phyloP scores from a whole-genome alignment of 2,113 vertebrate genomes.

The Tapirus terrestris region DNA sequence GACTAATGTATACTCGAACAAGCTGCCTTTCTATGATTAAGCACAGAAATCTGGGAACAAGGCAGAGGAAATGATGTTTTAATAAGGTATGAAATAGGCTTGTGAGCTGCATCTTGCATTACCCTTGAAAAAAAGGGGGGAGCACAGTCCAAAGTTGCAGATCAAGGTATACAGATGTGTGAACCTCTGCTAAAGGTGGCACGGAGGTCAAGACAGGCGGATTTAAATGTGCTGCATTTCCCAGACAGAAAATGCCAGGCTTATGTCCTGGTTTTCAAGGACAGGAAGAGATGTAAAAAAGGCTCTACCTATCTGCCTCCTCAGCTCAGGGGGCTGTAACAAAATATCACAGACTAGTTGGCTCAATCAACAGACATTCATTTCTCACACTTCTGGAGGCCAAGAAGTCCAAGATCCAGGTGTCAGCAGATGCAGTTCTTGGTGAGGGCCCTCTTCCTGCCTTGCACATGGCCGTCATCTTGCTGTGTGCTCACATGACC shows the following conservation, averaged over 20 bases:
- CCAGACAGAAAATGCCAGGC: not conserved
- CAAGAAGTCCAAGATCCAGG: not conserved
- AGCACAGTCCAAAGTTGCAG: not conserved
- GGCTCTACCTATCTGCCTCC: conserved; percentile 48
- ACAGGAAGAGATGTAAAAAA: conserved; percentile 28
- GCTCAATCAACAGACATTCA: not conserved
- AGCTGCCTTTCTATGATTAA: conserved; percentile 84
- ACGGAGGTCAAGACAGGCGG: not conserved
- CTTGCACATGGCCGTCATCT: not conserved
- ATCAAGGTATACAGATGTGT: not conserved
- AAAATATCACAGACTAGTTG: not conserved
- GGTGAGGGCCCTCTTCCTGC: not conserved
- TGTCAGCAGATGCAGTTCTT: rapidly evolving
- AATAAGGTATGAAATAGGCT: conserved; percentile 83
- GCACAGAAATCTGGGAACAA: conserved; percentile 80
- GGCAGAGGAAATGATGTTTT: conserved; percentile 84
- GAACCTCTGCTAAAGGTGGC: not conserved
- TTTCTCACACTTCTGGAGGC: not conserved
- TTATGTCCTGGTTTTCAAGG: conserved; percentile 45
- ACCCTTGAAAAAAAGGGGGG: not conserved
- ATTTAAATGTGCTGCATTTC: not conserved
- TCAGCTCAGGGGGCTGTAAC: not conserved
- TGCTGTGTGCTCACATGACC: not conserved
- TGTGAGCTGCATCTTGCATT: conserved; percentile 47
- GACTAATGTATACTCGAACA: conserved; percentile 87